Evolutionary conservation across 2,113 vertebrate genomes (phyloP), one percentile per base, ranked within the genome.

Genomic region (Chitala chitala): DNA sequence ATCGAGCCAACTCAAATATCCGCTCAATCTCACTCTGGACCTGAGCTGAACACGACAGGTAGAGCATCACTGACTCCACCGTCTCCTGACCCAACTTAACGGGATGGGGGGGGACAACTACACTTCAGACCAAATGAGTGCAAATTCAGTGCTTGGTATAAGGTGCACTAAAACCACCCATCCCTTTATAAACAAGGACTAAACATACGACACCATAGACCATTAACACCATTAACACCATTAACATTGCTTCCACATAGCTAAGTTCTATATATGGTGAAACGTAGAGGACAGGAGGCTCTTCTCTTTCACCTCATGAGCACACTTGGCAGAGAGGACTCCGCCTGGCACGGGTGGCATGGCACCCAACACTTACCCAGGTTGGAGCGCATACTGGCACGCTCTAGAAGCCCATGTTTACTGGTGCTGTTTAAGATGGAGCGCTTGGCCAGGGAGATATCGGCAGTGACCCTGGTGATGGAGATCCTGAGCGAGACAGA

Each of bases 11-110:
- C 86, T 99, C 97, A 89, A 99, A 99, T 86, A 99, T 98, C 29
- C 97, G 92, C 83, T 99, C 97, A 58, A 98, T 96, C 90, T 99
- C 97, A 79, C 97, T 96, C 80, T 99, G 97, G 82, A 99, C 96
- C 91, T 98, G 95, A 75, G 97, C 97, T 99, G 42, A 15, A 88
- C 51, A 86, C 76, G 31, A 78, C 10, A 69, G 69, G 38, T 79
- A 15, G 75, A 17, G 29, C 20, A 5, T 58, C 15, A 59, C 36
- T 1, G 64, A 20, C 59, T 2, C 17, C 15, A 59, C 36, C 1
- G 64, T 12, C 59, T 2, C 17, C 36, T 63, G n/a, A 63, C 7
- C 5, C 6, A n/a, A 2, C 33, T 0, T n/a, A 61, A 38, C 58
- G 38, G n/a, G 20, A 20, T 36, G 33, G 7, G 81, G 79, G 80